A percentile compares a stretch with the other conserved stretches of the same genome.
Evolutionary conservation across 2,113 vertebrate genomes (phyloP).

Genomic region (Anthoscopus minutus): DNA sequence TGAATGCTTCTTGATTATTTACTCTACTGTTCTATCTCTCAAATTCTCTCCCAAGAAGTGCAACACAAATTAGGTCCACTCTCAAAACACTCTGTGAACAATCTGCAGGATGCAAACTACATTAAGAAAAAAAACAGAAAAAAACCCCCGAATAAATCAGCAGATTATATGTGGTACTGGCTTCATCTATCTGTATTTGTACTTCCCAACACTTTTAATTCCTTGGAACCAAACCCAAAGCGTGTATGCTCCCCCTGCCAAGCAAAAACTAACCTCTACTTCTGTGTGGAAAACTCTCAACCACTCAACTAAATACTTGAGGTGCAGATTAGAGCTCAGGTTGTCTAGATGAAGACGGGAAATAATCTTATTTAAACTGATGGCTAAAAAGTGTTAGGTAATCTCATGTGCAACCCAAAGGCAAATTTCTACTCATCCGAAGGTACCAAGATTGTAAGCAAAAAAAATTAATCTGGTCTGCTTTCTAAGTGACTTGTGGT

Average conservation of each 20-base stretch:
- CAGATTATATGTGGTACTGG: neutral
- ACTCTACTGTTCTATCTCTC: neutral
- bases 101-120: neutral
- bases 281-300: neutral
- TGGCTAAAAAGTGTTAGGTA: neutral
- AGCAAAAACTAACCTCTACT: neutral
- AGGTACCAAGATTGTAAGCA: neutral
- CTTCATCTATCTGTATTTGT: neutral
- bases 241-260: rapidly evolving
- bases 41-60: neutral
- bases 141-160: neutral
- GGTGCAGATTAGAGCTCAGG: neutral
- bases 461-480: neutral
- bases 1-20: neutral
- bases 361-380: neutral
- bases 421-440: neutral
- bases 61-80: neutral
- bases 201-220: neutral
- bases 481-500: neutral
- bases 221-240: neutral
- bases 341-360: neutral
- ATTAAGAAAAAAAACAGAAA: no score
- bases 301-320: neutral
- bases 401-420: neutral
- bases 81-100: neutral